Evolutionary conservation across 1,140 invertebrate genomes (phyloP), one percentile per base, ranked within the genome.

Genomic region (Drosophila willistoni): DNA sequence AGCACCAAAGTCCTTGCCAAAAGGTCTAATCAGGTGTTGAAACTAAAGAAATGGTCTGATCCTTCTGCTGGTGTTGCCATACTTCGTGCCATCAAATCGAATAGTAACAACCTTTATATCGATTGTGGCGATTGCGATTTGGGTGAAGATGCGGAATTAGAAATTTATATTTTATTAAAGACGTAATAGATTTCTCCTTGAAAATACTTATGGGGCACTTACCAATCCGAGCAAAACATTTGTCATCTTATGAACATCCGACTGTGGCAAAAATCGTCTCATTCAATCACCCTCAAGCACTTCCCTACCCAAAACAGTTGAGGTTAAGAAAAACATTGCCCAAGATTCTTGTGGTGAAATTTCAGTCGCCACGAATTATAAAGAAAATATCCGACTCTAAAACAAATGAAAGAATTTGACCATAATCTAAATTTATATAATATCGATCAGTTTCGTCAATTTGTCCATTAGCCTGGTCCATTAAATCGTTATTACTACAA

Each of bases 171-270:
- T 0, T 71, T 91, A 13, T 10, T 91, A n/a, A 17, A 61, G 85
- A 2, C 77, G 90, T 1, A 91, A 91, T 57, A 73, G 77, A 2
- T 87, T n/a, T n/a, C n/a, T n/a, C n/a, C n/a, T n/a, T n/a, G n/a
- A 39, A 1, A 63, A 87, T 47, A 6, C 54, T 9, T 71, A 56
- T 34, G 44, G 72, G 60, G 74, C 7, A 19, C 14, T 7, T 56
- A 7, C 6, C 7, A 64, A 66, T 55, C 33, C 22, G 60, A 78
- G 14, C 12, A 75, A 13, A 51, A 47, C 9, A 51, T 86, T 1
- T 56, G 64, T 7, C 42, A 61, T 19, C 2, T 86, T 7, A 36
- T 17, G 6, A 59, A 9, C 77, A 89, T 64, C 80, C 77, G 7
- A 76, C 84, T 3, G 7, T 79, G 6, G 14, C 42, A 13, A 62